Evolutionary conservation across 35 echinoderm and acorn worm species (phyloP), one percentile per base, ranked within the genome.

Genomic region (Holothuria glaberrima): DNA sequence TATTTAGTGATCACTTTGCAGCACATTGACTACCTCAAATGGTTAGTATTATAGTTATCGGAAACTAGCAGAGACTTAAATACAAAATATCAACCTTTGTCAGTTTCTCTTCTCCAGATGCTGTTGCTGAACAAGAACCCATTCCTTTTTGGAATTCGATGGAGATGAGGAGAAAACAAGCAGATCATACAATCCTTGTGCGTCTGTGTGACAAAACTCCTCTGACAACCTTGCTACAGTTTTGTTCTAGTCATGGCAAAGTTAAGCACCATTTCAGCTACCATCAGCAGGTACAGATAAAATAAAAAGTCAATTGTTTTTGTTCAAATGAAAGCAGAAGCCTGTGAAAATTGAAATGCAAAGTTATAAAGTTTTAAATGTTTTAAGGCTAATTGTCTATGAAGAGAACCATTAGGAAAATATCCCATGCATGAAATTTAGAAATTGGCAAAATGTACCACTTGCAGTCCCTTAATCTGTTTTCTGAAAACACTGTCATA

Each of bases 191-290:
- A 67, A 89, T 93, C 48, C 52, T 93, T 12, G 92, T 90, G 4
- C 65, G 88, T 19, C 78, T 93, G 18, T 80, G 87, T 22, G 87
- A 89, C 35, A 81, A 65, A 56, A 93, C 92, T 28, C 68, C 92
- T 9, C 20, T 90, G 19, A 88, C 68, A 17, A 93, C 68, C n/a
- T 75, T 93, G 18, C 87, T 93, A 38, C 92, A 93, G 61, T 93
- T 90, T 62, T 93, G 92, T 33, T 90, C 24, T 38, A 93, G 92
- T 30, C 92, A 93, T 44, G 92, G 92, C 24, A 93, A 90, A 90
- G 87, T 93, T 27, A 35, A 63, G 30, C 76, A 93, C 59, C 80
- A 90, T 64, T 90, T 93, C 33, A 93, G 87, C 32, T 93, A 93
- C 24, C 70, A 57, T 59, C 92, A 93, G 27, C 71, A 90, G 77